Conservation (phyloP, 2,113 vertebrate genomes). For the Procapra przewalskii region DNA sequence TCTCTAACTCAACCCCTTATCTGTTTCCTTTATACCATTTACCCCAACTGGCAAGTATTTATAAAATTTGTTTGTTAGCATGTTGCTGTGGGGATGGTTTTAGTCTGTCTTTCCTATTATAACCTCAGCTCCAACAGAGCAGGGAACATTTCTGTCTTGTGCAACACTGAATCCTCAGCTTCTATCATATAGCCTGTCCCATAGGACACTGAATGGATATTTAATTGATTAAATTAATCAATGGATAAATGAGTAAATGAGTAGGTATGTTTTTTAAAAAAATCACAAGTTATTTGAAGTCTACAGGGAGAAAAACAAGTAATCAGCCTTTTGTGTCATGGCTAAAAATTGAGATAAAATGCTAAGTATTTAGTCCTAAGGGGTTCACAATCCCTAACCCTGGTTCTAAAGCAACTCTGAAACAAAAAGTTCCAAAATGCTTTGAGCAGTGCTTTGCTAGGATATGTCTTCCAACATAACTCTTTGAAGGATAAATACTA, state of each 20-base stretch:
- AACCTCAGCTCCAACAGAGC: background rate
- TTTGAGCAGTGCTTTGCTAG: background rate
- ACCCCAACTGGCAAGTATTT: background rate
- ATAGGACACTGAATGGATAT: background rate
- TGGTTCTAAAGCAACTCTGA: background rate
- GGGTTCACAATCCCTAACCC: background rate
- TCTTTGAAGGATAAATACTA: conserved; percentile 3
- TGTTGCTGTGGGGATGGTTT: background rate
- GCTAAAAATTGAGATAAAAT: conserved; percentile 18
- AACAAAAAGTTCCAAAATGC: background rate
- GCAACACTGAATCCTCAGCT: background rate
- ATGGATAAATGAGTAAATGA: background rate
- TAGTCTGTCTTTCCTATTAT: conserved; percentile 2
- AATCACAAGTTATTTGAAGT: background rate
- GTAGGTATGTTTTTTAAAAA: background rate
- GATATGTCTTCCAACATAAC: background rate
- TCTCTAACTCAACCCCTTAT: background rate
- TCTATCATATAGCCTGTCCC: background rate
- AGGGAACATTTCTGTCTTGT: background rate
- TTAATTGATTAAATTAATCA: conserved; percentile 14
- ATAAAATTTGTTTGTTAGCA: background rate
- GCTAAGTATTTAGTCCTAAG: background rate
- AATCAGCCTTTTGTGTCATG: background rate
- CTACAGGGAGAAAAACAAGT: background rate
- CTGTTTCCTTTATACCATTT: background rate